Base-by-base conservation (phyloP, 2,888 invertebrate species). In the Tanypteryx hageni region DNA sequence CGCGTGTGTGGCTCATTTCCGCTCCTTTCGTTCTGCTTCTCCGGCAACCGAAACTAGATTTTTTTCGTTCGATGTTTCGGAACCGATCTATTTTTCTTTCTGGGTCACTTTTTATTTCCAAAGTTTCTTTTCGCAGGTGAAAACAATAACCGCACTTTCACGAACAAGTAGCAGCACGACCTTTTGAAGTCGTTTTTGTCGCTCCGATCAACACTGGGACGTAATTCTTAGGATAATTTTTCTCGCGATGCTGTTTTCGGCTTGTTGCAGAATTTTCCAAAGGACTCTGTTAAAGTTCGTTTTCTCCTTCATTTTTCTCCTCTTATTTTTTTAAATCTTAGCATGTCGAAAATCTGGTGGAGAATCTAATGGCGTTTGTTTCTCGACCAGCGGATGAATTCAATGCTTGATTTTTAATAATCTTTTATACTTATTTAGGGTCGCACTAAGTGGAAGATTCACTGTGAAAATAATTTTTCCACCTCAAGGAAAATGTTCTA, bases 41-140 rank as follows among this genome's bases (percentile, higher is more conserved):
- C 68, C 44, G 44, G 44, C 44, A 44, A 44, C 5, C 44, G 44
- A 44, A 44, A 44, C 44, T 5, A 3, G 44, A 44, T 44, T 44
- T 44, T 68, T 68, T 68, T 68, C 22, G 18, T n/a, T 68, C 64
- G n/a, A 64, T 64, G 16, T n/a, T n/a, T 68, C 22, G n/a, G 68
- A 18, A 68, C n/a, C 68, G n/a, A 68, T 68, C 68, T 68, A n/a
- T 68, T 68, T 68, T 68, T 68, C 68, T 68, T 68, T 68, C 18
- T 68, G 68, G 68, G 68, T n/a, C 68, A 68, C 68, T 68, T 68
- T 22, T 68, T 68, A 18, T 7, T n/a, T 18, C 68, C n/a, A 68
- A 13, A 44, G 44, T 44, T 44, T 44, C 22, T 68, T n/a, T n/a
- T n/a, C 11, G 7, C 18, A n/a, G 68, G 13, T 22, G n/a, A 68